phyloP scores from a whole-genome alignment of 23 tunicate species.

The Phallusia fumigata region DNA sequence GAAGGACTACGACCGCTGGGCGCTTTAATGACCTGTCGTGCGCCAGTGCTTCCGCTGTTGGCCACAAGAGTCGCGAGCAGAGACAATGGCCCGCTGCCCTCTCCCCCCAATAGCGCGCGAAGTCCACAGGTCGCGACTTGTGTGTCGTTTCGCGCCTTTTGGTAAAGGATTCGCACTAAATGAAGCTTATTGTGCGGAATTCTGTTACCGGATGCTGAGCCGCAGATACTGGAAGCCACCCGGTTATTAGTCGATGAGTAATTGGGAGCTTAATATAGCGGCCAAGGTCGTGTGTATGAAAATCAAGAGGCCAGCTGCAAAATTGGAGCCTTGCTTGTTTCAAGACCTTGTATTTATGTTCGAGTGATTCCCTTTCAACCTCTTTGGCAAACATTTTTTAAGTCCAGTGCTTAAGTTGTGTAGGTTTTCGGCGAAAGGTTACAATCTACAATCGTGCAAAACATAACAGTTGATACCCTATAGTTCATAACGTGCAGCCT shows the following conservation, averaged over 20 bases:
- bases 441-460: too few relatives aligned
- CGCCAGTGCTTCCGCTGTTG: neutral
- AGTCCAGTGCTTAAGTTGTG: too few relatives aligned
- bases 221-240: neutral
- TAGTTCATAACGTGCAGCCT: too few relatives aligned
- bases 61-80: neutral
- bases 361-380: neutral
- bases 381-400: too few relatives aligned
- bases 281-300: neutral
- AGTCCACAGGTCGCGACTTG: neutral
- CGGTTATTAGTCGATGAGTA: neutral
- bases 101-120: neutral
- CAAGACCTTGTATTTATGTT: neutral
- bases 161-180: neutral
- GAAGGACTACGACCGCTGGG: neutral
- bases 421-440: too few relatives aligned
- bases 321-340: neutral
- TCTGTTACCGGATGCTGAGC: neutral
- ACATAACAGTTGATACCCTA: too few relatives aligned
- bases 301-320: neutral
- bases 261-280: neutral
- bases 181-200: too few relatives aligned
- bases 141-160: neutral
- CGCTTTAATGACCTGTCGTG: conserved; percentile 1
- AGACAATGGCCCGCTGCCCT: neutral